Evolutionary conservation across 2,797 vertebrate species (phyloP).

Genomic region (Chrosomus eos): DNA sequence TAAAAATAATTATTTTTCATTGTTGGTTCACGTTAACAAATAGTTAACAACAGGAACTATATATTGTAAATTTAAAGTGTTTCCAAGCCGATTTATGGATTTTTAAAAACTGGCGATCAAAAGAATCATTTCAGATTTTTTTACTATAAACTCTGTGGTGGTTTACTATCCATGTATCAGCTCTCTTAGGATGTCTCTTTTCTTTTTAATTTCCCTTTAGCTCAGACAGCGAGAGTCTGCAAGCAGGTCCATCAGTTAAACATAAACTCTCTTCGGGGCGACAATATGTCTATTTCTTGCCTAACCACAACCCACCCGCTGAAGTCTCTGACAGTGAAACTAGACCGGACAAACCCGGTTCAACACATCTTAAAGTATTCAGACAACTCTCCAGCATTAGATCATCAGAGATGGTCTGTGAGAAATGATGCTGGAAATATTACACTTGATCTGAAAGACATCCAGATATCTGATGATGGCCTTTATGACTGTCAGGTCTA

Average conservation of each 20-base stretch:
- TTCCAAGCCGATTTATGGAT: background rate
- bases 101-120: background rate
- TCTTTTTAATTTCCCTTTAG: slow-evolving; percentile 34
- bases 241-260: background rate
- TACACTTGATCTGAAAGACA: slow-evolving; percentile 4
- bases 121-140: background rate
- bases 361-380: background rate
- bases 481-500: slow-evolving; percentile 27
- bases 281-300: background rate
- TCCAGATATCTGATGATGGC: background rate
- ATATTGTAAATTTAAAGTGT: background rate
- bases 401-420: slow-evolving; percentile 18
- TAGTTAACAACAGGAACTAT: background rate
- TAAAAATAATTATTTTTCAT: background rate
- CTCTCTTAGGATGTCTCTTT: background rate
- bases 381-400: background rate
- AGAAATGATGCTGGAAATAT: background rate
- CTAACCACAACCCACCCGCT: background rate
- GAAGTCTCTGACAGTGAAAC: background rate
- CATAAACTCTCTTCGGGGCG: background rate
- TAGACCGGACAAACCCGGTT: no score
- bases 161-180: background rate
- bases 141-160: background rate
- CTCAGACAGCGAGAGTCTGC: background rate
- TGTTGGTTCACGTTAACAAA: background rate